Evolutionary conservation across 1,140 invertebrate species (phyloP), one percentile per base, ranked within the genome.

Genomic region (Phenacoccus solenopsis): DNA sequence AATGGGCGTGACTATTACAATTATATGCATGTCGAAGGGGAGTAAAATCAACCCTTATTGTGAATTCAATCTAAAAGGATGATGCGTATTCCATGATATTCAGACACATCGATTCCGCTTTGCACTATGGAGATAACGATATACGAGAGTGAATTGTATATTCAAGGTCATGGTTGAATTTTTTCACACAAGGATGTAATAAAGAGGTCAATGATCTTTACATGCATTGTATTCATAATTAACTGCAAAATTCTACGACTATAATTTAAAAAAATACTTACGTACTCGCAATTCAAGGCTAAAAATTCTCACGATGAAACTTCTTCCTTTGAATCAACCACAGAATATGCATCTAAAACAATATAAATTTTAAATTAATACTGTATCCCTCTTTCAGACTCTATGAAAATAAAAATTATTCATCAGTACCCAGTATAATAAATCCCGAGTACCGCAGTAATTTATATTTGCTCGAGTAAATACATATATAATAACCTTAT

Each of bases 351-450:
- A n/a, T n/a, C n/a, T n/a, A n/a, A n/a, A n/a, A n/a, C n/a, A n/a
- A n/a, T n/a, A n/a, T n/a, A n/a, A n/a, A n/a, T n/a, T n/a, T n/a
- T n/a, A n/a, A n/a, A n/a, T n/a, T n/a, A n/a, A n/a, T n/a, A n/a
- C n/a, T n/a, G n/a, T n/a, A n/a, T n/a, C n/a, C n/a, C n/a, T n/a
- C n/a, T n/a, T n/a, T n/a, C n/a, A n/a, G n/a, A n/a, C n/a, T n/a
- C n/a, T 85, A 28, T 90, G 87, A 87, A 81, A 84, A 70, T 84
- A 90, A 76, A 90, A 88, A 80, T 74, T 91, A 49, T 90, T 92
- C 75, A 79, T 91, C 67, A 90, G 89, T 1, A 82, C 90, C 7
- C 89, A 88, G 12, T 81, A 88, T 72, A 90, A 88, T 88, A 84
- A 84, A 74, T 72, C 71, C 71, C 77, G 77, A 76, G 73, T 70